Conservation (phyloP, 2,888 invertebrate genomes). For the Tetrapedia diversipes region DNA sequence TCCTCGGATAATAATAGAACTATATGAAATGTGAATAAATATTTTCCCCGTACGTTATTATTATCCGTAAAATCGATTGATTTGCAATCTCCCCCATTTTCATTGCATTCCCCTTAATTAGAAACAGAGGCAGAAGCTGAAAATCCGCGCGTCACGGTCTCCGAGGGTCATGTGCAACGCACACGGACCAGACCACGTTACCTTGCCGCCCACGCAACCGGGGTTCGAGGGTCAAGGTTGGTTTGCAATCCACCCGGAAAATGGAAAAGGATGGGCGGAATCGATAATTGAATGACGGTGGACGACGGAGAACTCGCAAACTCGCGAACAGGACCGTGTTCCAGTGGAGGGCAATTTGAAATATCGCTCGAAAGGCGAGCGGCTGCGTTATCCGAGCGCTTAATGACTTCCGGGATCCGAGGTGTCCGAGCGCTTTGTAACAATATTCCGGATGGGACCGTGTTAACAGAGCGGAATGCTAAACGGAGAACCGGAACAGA, state of each 20-base stretch:
- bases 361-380: background rate
- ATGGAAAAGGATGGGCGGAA: constrained; percentile 62
- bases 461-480: no score
- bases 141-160: background rate
- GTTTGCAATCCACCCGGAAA: constrained; percentile 46
- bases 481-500: no score
- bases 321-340: background rate
- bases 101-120: background rate
- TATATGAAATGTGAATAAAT: no score
- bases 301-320: background rate
- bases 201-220: constrained; percentile 34
- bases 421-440: background rate
- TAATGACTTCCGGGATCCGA: background rate
- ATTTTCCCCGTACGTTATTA: background rate
- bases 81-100: no score
- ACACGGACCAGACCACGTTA: constrained; percentile 41
- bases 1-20: no score
- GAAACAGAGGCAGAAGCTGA: background rate
- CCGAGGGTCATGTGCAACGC: constrained; percentile 18
- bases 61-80: constrained; percentile 23
- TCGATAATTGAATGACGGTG: constrained; percentile 69
- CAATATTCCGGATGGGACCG: background rate
- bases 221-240: constrained; percentile 65
- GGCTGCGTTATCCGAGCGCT: background rate
- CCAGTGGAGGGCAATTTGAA: constrained; percentile 12